These are phyloP conservation scores for Hoplodrina blanda DNA, from an alignment of 2,888 invertebrate genomes.

Conservation along the genomic window DNA sequence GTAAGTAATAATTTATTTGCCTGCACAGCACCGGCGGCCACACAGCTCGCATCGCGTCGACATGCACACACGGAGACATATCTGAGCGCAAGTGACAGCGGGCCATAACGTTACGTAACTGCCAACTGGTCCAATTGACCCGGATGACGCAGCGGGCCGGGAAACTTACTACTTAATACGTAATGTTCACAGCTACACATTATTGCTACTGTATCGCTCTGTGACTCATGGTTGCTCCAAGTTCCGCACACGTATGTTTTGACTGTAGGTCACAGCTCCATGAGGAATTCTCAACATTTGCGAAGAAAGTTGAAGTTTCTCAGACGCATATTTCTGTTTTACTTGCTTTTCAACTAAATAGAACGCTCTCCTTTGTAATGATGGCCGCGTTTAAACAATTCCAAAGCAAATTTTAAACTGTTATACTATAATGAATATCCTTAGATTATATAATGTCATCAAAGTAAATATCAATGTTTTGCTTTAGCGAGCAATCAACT, in stretches of 20 bases:
- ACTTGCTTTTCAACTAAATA: slow-evolving; percentile 24
- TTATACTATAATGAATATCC: slow-evolving; percentile 40
- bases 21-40: slow-evolving; percentile 33
- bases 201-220: slow-evolving; percentile 22
- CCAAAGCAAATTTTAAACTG: slow-evolving; percentile 34
- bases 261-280: slow-evolving; percentile 20
- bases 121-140: slow-evolving; percentile 75
- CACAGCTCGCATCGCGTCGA: background rate
- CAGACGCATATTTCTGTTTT: slow-evolving; percentile 11
- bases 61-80: slow-evolving; percentile 28
- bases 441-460: too few relatives aligned
- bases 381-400: slow-evolving; percentile 44
- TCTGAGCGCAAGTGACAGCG: slow-evolving; percentile 67
- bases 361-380: slow-evolving; percentile 23
- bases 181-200: slow-evolving; percentile 32
- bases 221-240: slow-evolving; percentile 43
- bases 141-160: slow-evolving; percentile 73
- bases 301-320: slow-evolving; percentile 22
- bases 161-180: slow-evolving; percentile 39
- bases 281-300: slow-evolving; percentile 21
- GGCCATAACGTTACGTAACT: slow-evolving; percentile 72
- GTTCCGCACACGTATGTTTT: slow-evolving; percentile 47
- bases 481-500: slow-evolving; percentile 42
- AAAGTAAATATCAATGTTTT: slow-evolving; percentile 50
- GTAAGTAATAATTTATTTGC: slow-evolving; percentile 38